A percentile compares a stretch with the other conserved stretches of the same genome.
phyloP scores from a whole-genome alignment of 1,140 invertebrate species.

The Neodiprion virginianus region DNA sequence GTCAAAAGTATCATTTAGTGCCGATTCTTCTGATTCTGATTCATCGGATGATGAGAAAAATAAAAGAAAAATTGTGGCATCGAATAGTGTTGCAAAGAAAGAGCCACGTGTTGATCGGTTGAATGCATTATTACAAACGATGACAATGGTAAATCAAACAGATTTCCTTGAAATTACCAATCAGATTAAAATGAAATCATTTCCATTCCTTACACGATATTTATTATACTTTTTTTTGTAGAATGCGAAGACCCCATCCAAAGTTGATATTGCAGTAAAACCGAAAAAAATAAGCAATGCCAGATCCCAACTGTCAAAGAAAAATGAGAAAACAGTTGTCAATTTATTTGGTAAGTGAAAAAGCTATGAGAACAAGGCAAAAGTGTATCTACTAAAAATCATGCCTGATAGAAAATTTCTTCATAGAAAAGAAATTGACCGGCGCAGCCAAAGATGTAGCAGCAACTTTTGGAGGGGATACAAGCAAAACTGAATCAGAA shows the following conservation, averaged over 20 bases:
- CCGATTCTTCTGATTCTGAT: slow-evolving; percentile 41
- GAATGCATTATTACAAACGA: slow-evolving; percentile 29
- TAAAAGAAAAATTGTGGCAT: slow-evolving; percentile 17
- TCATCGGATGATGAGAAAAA: slow-evolving; percentile 32
- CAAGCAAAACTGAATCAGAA: slow-evolving; percentile 75
- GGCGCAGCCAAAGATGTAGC: slow-evolving; percentile 75
- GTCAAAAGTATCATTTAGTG: slow-evolving; percentile 26
- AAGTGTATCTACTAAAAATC: slow-evolving; percentile 4
- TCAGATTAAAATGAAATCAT: not conserved
- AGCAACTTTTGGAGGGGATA: slow-evolving; percentile 68
- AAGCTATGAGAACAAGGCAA: not conserved
- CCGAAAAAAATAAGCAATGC: slow-evolving; percentile 19
- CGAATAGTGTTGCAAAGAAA: slow-evolving; percentile 13
- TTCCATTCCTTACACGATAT: not conserved
- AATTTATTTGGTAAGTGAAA: slow-evolving; percentile 18
- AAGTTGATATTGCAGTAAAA: slow-evolving; percentile 27
- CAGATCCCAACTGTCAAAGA: not conserved
- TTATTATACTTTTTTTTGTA: not conserved
- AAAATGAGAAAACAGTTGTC: not conserved
- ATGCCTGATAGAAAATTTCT: slow-evolving; percentile 26
- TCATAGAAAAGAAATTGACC: slow-evolving; percentile 53
- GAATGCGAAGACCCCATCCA: slow-evolving; percentile 9
- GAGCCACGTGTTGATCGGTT: slow-evolving; percentile 23
- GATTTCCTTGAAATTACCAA: slow-evolving; percentile 14
- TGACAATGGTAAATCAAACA: slow-evolving; percentile 27